Evolutionary conservation across 2,888 invertebrate genomes (phyloP), one percentile per base, ranked within the genome.

Genomic region (Drosophila limbata): DNA sequence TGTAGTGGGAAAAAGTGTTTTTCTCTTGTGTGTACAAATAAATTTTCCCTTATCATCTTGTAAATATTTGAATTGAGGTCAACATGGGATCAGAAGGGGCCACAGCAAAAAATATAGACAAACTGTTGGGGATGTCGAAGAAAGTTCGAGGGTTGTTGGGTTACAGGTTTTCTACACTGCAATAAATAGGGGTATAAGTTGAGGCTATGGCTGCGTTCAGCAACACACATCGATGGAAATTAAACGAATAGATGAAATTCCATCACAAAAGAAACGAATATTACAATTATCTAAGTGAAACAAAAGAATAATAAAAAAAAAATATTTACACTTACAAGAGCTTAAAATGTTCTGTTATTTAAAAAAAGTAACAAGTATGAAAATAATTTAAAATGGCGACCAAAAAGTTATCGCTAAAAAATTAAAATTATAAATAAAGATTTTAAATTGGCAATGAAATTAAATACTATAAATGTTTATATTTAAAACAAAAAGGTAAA

Each of bases 11-110:
- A 53, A 66, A 68, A 69, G 50, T 66, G 81, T 74, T 72, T 31
- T 65, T 40, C 62, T 60, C 66, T 55, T 61, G 39, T 47, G 48
- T 52, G 65, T 52, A 68, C 72, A 74, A 75, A 78, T 70, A 81
- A 35, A 74, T 74, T 69, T 78, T 66, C 72, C 77, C 81, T 80
- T 81, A 88, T 86, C 80, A 86, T 86, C 75, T 82, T 80, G 84
- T 84, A 82, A 87, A 88, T 87, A 80, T 86, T 88, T 87, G 86
- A 77, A 87, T 87, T 82, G 86, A 82, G 86, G 86, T 88, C 86
- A 87, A 37, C 61, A n/a, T 56, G 55, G 75, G 71, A 71, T 71
- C 75, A 73, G 63, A 60, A 53, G 53, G 25, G 57, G 33, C 15
- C 13, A 61, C 39, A 28, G 25, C 25, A 21, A 33, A 28, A 44